Base-by-base conservation (phyloP, 2,888 invertebrate species). In the Caenorhabditis sp. region DNA sequence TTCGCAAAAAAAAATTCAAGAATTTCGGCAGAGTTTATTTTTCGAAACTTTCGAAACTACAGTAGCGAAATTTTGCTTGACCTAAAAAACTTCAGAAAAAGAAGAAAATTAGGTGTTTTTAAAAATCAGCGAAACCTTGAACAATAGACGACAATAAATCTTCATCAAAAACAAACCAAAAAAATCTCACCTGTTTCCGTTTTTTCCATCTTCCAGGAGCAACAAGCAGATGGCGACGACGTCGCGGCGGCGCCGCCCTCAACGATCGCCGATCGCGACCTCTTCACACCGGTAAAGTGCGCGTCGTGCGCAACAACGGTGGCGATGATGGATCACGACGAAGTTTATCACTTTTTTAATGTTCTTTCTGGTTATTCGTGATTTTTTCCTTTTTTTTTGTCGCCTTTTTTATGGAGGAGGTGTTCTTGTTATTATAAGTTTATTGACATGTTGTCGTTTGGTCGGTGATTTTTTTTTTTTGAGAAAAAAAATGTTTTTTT, bases 291-390 rank as follows among this genome's bases (percentile, higher is more conserved):
- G 31, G 91, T 91, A 5, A 87, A 87, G 37, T 91, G 91, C 85
- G 83, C 82, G 21, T 87, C 89, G 21, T 91, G 91, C 83, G 89
- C 88, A 27, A 91, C 91, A 1, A 24, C 76, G 36, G 79, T 82
- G 2, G 82, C 79, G 1, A 78, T 82, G 60, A 89, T 88, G 86
- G 91, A 91, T 82, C 77, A 79, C 23, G 90, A 91, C 60, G 91
- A 91, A 85, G 89, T 91, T 1, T 91, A 90, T 83, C 91, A 91
- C 82, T 91, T 91, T 86, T 91, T 91, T 81, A 91, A 91, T 87
- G 89, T 91, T 19, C 84, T 91, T 21, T 88, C 90, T 31, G 90
- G 92, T 71, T 88, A 89, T 81, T 83, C 84, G n/a, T 88, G 70
- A 14, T 53, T 19, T 27, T 57, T 17, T 50, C 19, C 10, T 24